Evolutionary conservation across 2,113 vertebrate genomes (phyloP).

Genomic region (Syngnathus typhle): DNA sequence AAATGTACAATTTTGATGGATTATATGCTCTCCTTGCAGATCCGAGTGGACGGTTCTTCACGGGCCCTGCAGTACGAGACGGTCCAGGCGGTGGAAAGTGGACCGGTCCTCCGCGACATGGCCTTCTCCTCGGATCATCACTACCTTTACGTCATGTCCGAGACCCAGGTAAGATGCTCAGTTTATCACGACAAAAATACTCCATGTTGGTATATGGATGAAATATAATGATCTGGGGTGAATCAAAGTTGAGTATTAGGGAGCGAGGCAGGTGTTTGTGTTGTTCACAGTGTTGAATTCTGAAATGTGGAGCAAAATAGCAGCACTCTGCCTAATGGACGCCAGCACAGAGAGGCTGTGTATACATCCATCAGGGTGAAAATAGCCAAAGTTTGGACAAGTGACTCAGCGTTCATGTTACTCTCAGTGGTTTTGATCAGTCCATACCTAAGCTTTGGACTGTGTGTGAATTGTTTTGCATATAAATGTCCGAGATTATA

Average conservation of each 20-base stretch:
- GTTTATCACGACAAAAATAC: slow-evolving; percentile 26
- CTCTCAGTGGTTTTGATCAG: background rate
- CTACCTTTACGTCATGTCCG: slow-evolving; percentile 94
- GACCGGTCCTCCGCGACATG: slow-evolving; percentile 89
- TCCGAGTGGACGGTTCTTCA: slow-evolving; percentile 84
- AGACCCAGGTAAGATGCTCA: slow-evolving; percentile 82
- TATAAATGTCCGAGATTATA: background rate
- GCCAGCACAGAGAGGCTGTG: slow-evolving; percentile 33
- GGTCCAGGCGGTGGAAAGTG: slow-evolving; percentile 83
- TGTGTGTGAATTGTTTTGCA: background rate
- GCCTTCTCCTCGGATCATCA: slow-evolving; percentile 88
- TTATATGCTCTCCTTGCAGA: slow-evolving; percentile 62
- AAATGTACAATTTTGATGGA: background rate
- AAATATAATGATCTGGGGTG: slow-evolving; percentile 16
- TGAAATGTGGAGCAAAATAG: slow-evolving; percentile 53
- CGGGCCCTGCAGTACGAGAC: slow-evolving; percentile 88
- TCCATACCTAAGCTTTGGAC: background rate
- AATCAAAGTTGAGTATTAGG: slow-evolving; percentile 46
- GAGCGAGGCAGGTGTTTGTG: slow-evolving; percentile 24
- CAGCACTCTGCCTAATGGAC: slow-evolving; percentile 61
- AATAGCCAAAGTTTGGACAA: slow-evolving; percentile 25
- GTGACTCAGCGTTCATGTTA: background rate
- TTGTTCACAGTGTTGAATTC: background rate
- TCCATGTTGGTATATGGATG: background rate
- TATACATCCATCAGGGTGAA: slow-evolving; percentile 30